Percentiles rank a stretch among this genome's conserved stretches.
These are phyloP conservation scores for Nomada fabriciana DNA, from an alignment of 2,888 invertebrate species.

Conservation along the genomic window DNA sequence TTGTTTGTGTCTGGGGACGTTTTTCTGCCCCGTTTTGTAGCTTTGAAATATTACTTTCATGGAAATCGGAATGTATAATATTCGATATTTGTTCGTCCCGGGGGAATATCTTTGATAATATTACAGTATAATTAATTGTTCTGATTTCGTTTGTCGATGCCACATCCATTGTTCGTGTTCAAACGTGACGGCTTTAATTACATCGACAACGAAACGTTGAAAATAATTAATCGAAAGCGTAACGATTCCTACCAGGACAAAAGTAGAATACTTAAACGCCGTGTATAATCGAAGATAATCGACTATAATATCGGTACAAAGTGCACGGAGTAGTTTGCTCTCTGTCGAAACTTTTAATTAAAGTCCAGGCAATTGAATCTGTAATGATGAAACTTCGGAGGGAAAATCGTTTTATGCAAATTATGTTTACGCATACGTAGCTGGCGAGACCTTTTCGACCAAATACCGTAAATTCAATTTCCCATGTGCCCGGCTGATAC, in stretches of 20 bases:
- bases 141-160: too few species aligned
- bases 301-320: slow-evolving; percentile 11
- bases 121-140: too few species aligned
- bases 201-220: too few species aligned
- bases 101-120: too few species aligned
- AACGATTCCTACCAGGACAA: background rate
- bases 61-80: too few species aligned
- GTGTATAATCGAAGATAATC: slow-evolving; percentile 8
- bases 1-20: too few species aligned
- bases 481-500: background rate
- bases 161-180: too few species aligned
- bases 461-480: slow-evolving; percentile 28
- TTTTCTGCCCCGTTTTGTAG: too few species aligned
- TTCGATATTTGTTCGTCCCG: too few species aligned
- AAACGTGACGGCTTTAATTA: too few species aligned
- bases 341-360: slow-evolving; percentile 40
- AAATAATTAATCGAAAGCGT: background rate
- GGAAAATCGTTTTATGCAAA: slow-evolving; percentile 40
- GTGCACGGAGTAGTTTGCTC: background rate
- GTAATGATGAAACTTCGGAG: slow-evolving; percentile 36
- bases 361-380: slow-evolving; percentile 36
- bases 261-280: background rate
- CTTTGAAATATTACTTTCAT: too few species aligned
- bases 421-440: slow-evolving; percentile 33
- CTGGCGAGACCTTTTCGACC: slow-evolving; percentile 1